These are phyloP conservation scores for Actinemys pallida DNA, from an alignment of 2,113 vertebrate genomes.

Conservation along the genomic window DNA sequence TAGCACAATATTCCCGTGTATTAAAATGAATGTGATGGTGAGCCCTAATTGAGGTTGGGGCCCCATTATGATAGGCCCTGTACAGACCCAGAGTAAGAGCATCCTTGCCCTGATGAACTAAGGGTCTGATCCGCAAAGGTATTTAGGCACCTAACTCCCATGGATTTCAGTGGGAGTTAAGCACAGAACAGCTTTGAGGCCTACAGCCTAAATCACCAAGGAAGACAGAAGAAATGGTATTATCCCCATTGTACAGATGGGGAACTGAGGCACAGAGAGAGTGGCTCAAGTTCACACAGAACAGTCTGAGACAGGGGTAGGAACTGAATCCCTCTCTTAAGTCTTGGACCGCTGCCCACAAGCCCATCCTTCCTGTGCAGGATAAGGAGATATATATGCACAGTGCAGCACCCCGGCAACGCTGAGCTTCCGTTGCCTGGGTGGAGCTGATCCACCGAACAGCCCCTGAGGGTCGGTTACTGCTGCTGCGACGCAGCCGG, in stretches of 20 bases:
- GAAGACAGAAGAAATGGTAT: neutral
- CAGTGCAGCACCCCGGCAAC: neutral
- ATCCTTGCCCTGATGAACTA: neutral
- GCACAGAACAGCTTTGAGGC: neutral
- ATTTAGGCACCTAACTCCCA: neutral
- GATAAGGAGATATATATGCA: neutral
- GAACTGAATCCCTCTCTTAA: neutral
- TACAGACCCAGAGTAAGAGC: neutral
- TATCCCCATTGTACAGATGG: neutral
- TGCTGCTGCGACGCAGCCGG: neutral
- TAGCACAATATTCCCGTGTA: neutral
- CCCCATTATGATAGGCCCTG: neutral
- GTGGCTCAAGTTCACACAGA: neutral
- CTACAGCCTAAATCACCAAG: neutral
- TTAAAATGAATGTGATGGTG: neutral
- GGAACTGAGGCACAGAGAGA: neutral
- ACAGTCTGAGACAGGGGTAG: neutral
- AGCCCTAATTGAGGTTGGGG: neutral
- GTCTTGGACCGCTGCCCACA: neutral
- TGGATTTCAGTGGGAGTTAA: neutral
- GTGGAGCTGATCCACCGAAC: neutral
- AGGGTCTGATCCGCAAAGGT: neutral
- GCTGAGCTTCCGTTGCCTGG: neutral
- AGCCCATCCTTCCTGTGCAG: neutral
- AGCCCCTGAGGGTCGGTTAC: neutral